Conservation (phyloP, 2,888 invertebrate genomes). For the Dolomedes plantarius region DNA sequence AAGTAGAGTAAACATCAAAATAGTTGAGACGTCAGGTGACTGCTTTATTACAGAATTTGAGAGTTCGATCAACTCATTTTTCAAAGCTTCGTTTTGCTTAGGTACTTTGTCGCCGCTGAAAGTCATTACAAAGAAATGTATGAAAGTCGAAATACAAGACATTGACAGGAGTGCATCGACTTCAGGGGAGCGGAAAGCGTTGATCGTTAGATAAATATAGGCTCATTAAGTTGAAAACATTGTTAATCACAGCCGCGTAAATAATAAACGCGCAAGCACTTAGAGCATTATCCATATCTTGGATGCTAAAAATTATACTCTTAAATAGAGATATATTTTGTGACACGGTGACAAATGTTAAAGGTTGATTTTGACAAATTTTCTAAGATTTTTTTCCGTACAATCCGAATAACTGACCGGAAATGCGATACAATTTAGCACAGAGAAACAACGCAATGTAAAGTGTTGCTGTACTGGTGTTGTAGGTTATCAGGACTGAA, state of each 20-base stretch:
- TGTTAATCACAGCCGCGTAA: slow-evolving; percentile 14
- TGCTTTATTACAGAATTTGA: slow-evolving; percentile 18
- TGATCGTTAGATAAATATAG: too few relatives aligned
- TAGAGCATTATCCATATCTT: slow-evolving; percentile 16
- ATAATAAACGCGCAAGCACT: slow-evolving; percentile 14
- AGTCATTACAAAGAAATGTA: slow-evolving; percentile 21
- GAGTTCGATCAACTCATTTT: slow-evolving; percentile 15
- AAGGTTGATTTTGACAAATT: too few relatives aligned
- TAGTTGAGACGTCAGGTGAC: neutral
- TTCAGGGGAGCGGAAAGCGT: too few relatives aligned
- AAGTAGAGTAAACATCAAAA: slow-evolving; percentile 21
- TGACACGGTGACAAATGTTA: neutral
- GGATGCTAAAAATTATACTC: neutral
- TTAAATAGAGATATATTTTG: slow-evolving; percentile 5
- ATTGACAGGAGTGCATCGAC: too few relatives aligned
- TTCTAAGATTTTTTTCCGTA: slow-evolving; percentile 23
- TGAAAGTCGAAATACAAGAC: neutral
- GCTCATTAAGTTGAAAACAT: too few relatives aligned
- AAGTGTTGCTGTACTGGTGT: neutral
- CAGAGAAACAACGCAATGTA: slow-evolving; percentile 30
- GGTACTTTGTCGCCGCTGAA: slow-evolving; percentile 20
- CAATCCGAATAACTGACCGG: neutral
- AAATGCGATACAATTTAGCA: neutral
- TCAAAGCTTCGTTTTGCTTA: slow-evolving; percentile 9
- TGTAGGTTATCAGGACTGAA: slow-evolving; percentile 20